Conservation (phyloP, 2,888 invertebrate species). For the Timema cristinae region DNA sequence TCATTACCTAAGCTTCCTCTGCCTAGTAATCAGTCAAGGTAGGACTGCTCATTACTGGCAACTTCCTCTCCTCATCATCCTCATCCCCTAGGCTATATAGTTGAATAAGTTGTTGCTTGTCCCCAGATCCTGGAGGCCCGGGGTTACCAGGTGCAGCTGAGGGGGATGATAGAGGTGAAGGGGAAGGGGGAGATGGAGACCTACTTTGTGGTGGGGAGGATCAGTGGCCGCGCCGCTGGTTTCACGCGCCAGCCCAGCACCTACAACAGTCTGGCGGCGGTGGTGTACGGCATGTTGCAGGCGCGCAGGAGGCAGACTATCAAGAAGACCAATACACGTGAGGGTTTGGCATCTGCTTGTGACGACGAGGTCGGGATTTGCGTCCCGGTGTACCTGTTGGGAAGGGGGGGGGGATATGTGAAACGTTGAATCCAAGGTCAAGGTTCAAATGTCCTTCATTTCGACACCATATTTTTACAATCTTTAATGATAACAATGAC, state of each 20-base stretch:
- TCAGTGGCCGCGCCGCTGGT: conserved; percentile 54
- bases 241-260: conserved; percentile 65
- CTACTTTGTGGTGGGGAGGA: conserved; percentile 76
- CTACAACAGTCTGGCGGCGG: conserved; percentile 75
- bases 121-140: conserved; percentile 66
- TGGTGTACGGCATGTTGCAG: conserved; percentile 86
- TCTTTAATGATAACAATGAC: too few species aligned
- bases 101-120: not conserved
- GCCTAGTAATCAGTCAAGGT: too few species aligned
- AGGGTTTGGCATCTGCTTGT: conserved; percentile 12
- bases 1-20: too few species aligned
- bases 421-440: too few species aligned
- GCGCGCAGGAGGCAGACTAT: conserved; percentile 68
- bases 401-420: too few species aligned
- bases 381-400: too few species aligned
- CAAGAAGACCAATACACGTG: conserved; percentile 31
- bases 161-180: conserved; percentile 88
- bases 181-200: conserved; percentile 96
- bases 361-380: too few species aligned
- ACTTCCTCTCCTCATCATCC: too few species aligned
- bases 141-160: conserved; percentile 68
- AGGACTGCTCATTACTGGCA: too few species aligned
- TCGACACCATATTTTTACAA: too few species aligned
- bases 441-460: too few species aligned
- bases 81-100: too few species aligned